These are phyloP conservation scores for Helleia helle DNA, from an alignment of 2,888 invertebrate genomes.

Conservation along the genomic window DNA sequence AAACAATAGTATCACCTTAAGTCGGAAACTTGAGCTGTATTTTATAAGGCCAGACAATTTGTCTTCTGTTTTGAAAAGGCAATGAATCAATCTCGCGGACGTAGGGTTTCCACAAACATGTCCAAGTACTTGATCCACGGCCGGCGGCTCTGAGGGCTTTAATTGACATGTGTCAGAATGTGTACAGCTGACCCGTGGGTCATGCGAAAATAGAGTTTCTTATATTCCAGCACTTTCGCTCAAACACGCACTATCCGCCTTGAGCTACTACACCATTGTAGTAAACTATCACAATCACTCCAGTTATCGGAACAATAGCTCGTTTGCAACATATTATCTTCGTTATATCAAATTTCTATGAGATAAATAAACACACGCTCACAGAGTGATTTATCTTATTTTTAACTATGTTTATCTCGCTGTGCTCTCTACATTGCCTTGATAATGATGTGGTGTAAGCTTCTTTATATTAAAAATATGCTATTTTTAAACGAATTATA, in stretches of 20 bases:
- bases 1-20: no score
- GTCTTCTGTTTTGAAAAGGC: constrained; percentile 31
- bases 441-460: not conserved
- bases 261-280: constrained; percentile 21
- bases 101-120: constrained; percentile 67
- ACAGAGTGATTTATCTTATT: not conserved
- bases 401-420: no score
- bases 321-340: not conserved
- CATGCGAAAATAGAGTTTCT: constrained; percentile 63
- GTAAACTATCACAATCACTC: constrained; percentile 19
- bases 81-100: constrained; percentile 63
- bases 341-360: constrained; percentile 3
- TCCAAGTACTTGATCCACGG: constrained; percentile 65
- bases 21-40: constrained; percentile 12
- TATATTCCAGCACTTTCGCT: constrained; percentile 63
- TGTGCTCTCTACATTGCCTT: not conserved
- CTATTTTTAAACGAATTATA: no score
- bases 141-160: constrained; percentile 56
- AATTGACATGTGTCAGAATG: constrained; percentile 73
- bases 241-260: constrained; percentile 22
- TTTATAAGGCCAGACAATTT: constrained; percentile 24
- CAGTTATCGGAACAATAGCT: constrained; percentile 16
- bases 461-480: no score
- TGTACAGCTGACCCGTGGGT: constrained; percentile 62
- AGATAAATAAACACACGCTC: constrained; percentile 3